Evolutionary conservation across 2,888 invertebrate genomes (phyloP).

Genomic region (Chymomyza procnemis): DNA sequence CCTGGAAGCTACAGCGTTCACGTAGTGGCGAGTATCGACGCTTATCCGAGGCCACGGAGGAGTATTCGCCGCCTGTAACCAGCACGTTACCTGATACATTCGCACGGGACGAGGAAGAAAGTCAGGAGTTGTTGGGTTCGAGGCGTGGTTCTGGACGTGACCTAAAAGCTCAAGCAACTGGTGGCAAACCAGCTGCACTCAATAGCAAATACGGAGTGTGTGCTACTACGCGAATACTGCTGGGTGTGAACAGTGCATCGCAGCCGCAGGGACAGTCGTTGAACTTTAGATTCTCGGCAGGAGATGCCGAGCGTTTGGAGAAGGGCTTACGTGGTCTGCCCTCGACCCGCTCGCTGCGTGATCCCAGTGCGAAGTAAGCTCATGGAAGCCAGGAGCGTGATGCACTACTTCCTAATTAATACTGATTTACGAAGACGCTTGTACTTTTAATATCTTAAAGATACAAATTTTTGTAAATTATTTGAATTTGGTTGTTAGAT

Average conservation of each 20-base stretch:
- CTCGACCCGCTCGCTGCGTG: constrained; percentile 84
- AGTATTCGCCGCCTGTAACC: constrained; percentile 51
- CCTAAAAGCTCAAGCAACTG: constrained; percentile 1
- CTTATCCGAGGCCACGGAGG: constrained; percentile 65
- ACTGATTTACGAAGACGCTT: constrained; percentile 70
- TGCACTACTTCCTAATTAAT: constrained; percentile 70
- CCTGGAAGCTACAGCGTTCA: constrained; percentile 72
- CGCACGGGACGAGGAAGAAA: constrained; percentile 55
- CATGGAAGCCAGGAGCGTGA: constrained; percentile 7
- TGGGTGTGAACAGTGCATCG: constrained; percentile 40
- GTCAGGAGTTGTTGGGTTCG: constrained; percentile 55
- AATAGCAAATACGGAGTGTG: constrained; percentile 27
- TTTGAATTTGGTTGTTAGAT: constrained; percentile 28
- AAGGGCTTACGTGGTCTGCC: constrained; percentile 81
- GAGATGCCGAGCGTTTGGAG: constrained; percentile 83
- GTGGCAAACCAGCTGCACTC: background rate
- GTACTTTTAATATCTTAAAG: constrained; percentile 69
- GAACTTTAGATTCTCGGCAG: constrained; percentile 84
- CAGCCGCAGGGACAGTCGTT: constrained; percentile 46
- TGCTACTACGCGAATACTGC: constrained; percentile 39
- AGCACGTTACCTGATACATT: constrained; percentile 42
- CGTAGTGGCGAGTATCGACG: constrained; percentile 72
- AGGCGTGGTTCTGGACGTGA: constrained; percentile 45
- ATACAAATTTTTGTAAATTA: constrained; percentile 28
- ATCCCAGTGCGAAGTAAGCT: constrained; percentile 62